Evolutionary conservation across 2,888 invertebrate species (phyloP), one percentile per base, ranked within the genome.

Genomic region (Leptopterna dolabrata): DNA sequence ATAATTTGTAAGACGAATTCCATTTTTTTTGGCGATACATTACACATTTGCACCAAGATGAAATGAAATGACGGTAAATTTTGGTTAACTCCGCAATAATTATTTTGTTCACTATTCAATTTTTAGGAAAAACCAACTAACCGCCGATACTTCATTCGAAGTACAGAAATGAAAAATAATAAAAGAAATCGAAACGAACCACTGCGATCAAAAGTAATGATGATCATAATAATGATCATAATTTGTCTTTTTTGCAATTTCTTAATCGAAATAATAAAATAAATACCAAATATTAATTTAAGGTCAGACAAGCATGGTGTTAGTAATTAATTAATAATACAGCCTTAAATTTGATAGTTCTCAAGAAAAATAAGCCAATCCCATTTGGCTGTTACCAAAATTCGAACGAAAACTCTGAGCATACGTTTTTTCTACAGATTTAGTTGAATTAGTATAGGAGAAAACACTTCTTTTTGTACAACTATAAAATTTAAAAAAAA

Each of bases 341-440:
- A 83, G 83, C 83, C 83, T 83, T 83, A 83, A 83, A 83, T 63
- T 83, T 43, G 70, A 83, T 70, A 83, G 70, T 63, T 83, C 70
- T 24, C 83, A 63, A 83, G 45, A 76, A 81, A 51, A 80, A 4
- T 29, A 83, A 83, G 83, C 83, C 83, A 70, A 70, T 27, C 27
- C 36, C 41, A 70, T 83, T 83, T 41, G 83, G 83, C 83, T n/a
- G 55, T 81, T 83, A 43, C 27, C 29, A 36, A 70, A 70, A 24
- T 7, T 41, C 24, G 2, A 78, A 73, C 9, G 4, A 73, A 36
- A 73, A 43, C 36, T 41, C 78, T 78, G 78, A 78, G 78, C 78
- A 45, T 78, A 73, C 30, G n/a, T 73, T 73, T 73, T 41, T 73
- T 73, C 7, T 14, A 41, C 11, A 24, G 24, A 63, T 63, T 63